These are phyloP conservation scores for Aricia artaxerxes DNA, from an alignment of 2,888 invertebrate genomes.

Conservation along the genomic window DNA sequence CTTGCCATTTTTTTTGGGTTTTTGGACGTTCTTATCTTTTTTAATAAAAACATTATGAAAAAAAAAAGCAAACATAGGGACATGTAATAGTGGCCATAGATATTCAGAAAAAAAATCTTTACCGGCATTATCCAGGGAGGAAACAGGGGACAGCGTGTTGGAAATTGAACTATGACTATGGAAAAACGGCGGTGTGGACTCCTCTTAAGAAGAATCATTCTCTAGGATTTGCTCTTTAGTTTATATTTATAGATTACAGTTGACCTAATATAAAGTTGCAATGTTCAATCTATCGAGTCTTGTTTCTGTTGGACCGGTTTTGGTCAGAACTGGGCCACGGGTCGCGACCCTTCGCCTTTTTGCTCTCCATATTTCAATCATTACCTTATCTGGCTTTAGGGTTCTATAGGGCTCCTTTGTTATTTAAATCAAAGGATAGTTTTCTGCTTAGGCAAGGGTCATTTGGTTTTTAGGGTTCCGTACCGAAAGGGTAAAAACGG, in stretches of 20 bases:
- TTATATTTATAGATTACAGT: background rate
- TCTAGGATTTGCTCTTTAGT: background rate
- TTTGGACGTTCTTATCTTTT: no score
- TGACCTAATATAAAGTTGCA: background rate
- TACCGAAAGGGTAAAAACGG: no score
- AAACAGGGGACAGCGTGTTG: no score
- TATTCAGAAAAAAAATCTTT: no score
- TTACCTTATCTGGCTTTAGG: background rate
- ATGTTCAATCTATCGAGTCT: background rate
- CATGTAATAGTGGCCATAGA: no score
- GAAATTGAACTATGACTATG: no score
- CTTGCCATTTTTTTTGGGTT: no score
- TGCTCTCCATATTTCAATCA: background rate
- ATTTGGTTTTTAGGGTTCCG: background rate
- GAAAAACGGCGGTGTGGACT: no score
- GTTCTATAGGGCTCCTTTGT: background rate
- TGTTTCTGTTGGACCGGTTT: background rate
- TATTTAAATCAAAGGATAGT: background rate
- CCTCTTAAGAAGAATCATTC: no score
- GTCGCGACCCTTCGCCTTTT: background rate
- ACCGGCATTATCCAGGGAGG: no score
- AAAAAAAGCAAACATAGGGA: no score
- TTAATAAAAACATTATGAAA: no score
- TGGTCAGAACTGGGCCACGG: conserved; percentile 14
- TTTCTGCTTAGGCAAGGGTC: background rate